Conservation (phyloP, 2,797 vertebrate species). For the Columba guinea region DNA sequence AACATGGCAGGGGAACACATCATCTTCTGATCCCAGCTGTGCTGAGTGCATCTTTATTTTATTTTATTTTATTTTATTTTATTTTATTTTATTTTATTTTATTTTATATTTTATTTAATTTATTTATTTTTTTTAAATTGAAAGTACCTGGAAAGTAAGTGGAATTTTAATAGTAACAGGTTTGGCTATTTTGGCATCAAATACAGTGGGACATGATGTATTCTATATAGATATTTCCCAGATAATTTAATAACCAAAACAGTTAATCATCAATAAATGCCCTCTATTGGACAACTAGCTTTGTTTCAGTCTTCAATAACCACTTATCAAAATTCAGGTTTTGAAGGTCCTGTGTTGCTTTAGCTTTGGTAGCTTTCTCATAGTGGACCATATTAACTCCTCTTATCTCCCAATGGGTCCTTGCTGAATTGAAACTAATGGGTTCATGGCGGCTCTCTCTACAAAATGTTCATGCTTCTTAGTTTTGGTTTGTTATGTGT, state of each 20-base stretch:
- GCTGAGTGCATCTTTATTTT: background rate
- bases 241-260: background rate
- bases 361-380: background rate
- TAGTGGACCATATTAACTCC: background rate
- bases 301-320: background rate
- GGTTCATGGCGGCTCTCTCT: background rate
- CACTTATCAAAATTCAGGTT: background rate
- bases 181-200: background rate
- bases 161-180: background rate
- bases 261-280: background rate
- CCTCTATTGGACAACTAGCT: background rate
- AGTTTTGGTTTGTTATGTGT: background rate
- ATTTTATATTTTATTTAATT: no score
- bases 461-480: background rate
- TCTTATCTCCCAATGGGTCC: background rate
- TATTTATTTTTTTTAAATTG: background rate
- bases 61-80: no score
- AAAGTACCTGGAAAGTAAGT: background rate
- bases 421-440: background rate
- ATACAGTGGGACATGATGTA: background rate
- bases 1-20: rapidly evolving
- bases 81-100: no score
- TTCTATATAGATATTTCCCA: background rate
- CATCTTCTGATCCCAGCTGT: background rate
- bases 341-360: background rate